Evolutionary conservation across 2,113 vertebrate genomes (phyloP).

Genomic region (Melanerpes aurifrons): DNA sequence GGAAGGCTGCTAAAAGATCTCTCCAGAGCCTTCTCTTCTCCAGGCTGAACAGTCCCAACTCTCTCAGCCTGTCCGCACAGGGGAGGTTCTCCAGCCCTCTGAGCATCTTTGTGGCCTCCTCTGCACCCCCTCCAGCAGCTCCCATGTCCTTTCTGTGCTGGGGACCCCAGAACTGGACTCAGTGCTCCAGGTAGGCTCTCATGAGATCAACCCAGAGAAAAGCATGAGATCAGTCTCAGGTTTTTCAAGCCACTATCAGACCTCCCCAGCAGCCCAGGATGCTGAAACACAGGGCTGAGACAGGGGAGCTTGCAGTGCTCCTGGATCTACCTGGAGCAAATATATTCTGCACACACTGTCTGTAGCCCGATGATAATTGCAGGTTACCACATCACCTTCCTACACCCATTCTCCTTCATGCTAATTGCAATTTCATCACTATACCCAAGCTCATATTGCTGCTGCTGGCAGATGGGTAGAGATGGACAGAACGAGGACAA

Average conservation of each 20-base stretch:
- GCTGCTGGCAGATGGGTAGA: not conserved
- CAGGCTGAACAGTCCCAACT: no score
- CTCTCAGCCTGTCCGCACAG: no score
- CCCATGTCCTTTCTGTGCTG: no score
- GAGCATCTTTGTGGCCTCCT: no score
- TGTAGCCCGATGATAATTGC: not conserved
- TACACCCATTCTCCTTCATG: not conserved
- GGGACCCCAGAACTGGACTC: no score
- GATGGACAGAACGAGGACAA: not conserved
- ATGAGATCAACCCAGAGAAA: not conserved
- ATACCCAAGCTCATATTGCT: not conserved
- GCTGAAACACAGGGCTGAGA: not conserved
- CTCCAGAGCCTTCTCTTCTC: no score
- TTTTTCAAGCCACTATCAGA: not conserved
- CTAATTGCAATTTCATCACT: not conserved
- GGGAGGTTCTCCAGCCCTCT: no score
- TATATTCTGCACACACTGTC: fast-evolving
- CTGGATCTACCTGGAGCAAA: not conserved
- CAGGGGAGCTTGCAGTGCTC: not conserved
- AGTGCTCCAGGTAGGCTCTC: no score
- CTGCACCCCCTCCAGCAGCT: no score
- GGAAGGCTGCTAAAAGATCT: no score
- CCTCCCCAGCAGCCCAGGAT: not conserved
- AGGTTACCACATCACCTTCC: not conserved
- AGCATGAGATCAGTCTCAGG: not conserved